These are phyloP conservation scores for Athripsodes cinereus DNA, from an alignment of 2,888 invertebrate species.

Conservation along the genomic window DNA sequence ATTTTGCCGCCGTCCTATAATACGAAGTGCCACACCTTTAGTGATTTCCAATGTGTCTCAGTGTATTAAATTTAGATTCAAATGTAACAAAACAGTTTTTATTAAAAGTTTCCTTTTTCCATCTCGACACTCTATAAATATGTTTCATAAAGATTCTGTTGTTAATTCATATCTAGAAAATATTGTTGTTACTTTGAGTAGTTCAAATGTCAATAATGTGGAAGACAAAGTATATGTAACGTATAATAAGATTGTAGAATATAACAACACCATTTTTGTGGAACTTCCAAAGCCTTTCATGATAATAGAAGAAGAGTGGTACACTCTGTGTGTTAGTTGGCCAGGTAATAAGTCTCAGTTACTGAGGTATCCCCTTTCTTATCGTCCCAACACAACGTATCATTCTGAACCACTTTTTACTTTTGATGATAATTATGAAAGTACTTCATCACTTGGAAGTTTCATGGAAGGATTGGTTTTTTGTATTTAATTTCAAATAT, in stretches of 20 bases:
- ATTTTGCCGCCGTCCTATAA: constrained; percentile 40
- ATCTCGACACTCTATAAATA: constrained; percentile 42
- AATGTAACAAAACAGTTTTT: constrained; percentile 44
- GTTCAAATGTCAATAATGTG: constrained; percentile 39
- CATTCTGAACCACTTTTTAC: constrained; percentile 38
- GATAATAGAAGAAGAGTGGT: constrained; percentile 43
- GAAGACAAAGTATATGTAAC: constrained; percentile 38
- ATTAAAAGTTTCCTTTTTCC: constrained; percentile 43
- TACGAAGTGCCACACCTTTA: constrained; percentile 42
- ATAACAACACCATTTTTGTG: constrained; percentile 43
- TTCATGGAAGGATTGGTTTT: constrained; percentile 44
- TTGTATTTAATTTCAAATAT: constrained; percentile 38
- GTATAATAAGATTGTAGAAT: constrained; percentile 40
- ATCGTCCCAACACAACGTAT: constrained; percentile 37
- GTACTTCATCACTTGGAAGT: constrained; percentile 36
- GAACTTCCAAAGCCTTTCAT: constrained; percentile 42
- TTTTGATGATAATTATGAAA: constrained; percentile 40
- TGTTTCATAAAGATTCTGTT: constrained; percentile 36
- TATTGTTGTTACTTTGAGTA: constrained; percentile 30
- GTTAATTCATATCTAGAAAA: constrained; percentile 40
- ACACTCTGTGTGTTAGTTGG: constrained; percentile 43
- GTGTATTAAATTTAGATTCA: constrained; percentile 38
- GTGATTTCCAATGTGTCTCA: constrained; percentile 35
- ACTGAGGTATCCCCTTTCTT: constrained; percentile 42
- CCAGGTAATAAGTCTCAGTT: constrained; percentile 35